phyloP scores from a whole-genome alignment of 2,113 vertebrate species.

The Calidris pugnax region DNA sequence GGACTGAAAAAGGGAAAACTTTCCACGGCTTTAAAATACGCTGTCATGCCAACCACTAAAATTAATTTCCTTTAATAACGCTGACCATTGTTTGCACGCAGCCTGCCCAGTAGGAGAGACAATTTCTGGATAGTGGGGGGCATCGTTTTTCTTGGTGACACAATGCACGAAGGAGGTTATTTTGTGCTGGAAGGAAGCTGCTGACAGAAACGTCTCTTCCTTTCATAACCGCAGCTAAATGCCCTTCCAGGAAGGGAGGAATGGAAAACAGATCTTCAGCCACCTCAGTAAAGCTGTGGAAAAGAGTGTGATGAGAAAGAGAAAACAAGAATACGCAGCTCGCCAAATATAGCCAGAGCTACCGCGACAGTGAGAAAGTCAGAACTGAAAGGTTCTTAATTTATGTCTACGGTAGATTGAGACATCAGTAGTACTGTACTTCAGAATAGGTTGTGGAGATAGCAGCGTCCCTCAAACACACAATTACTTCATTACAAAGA shows the following conservation, averaged over 20 bases:
- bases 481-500: conserved; percentile 73
- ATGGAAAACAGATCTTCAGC: conserved; percentile 26
- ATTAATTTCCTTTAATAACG: not conserved
- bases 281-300: conserved; percentile 20
- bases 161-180: not conserved
- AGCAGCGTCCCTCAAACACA: conserved; percentile 56
- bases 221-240: conserved; percentile 3
- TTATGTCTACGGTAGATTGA: not conserved
- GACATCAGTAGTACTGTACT: conserved; percentile 32
- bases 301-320: not conserved
- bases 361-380: not conserved
- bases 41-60: not conserved
- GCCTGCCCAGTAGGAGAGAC: not conserved
- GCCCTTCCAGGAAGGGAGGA: conserved; percentile 43
- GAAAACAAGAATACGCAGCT: conserved; percentile 18
- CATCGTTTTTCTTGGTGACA: not conserved
- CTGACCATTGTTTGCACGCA: not conserved
- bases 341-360: not conserved
- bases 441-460: not conserved
- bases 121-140: not conserved
- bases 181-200: conserved; percentile 32
- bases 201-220: conserved; percentile 31
- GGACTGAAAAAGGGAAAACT: not conserved
- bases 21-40: not conserved
- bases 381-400: not conserved